phyloP scores from a whole-genome alignment of 2,113 vertebrate species.

The Nycticebus coucang region DNA sequence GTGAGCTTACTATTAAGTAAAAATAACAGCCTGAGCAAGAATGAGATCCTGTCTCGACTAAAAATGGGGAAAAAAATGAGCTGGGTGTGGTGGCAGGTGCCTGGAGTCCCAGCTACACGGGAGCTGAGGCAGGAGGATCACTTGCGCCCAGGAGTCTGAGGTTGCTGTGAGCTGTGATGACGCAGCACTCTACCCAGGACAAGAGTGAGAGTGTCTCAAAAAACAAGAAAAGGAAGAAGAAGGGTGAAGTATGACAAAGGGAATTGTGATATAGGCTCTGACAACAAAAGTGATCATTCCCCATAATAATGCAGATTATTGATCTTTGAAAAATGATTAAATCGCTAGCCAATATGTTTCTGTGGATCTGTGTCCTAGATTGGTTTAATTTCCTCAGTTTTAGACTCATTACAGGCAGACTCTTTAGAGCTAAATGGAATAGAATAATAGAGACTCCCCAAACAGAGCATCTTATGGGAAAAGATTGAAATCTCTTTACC shows the following conservation, averaged over 20 bases:
- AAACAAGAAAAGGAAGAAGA: not conserved
- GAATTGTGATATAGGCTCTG: not conserved
- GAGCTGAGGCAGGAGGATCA: too few relatives aligned
- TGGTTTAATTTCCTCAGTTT: not conserved
- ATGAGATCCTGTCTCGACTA: too few relatives aligned
- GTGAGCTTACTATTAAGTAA: not conserved
- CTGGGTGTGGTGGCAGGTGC: too few relatives aligned
- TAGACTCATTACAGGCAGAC: not conserved
- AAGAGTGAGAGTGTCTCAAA: too few relatives aligned
- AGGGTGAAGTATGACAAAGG: not conserved
- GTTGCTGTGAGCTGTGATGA: too few relatives aligned
- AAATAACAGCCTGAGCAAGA: not conserved
- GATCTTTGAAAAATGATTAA: constrained; percentile 47
- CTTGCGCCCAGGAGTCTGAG: too few relatives aligned
- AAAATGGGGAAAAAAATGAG: too few relatives aligned
- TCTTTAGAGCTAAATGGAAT: not conserved
- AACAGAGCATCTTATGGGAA: not conserved
- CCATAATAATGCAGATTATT: not conserved
- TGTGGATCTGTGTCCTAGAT: not conserved
- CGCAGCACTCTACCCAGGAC: too few relatives aligned
- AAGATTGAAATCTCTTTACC: not conserved
- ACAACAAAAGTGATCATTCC: not conserved
- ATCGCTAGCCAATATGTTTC: not conserved
- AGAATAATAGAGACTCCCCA: not conserved
- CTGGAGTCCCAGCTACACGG: too few relatives aligned